Base-by-base conservation (phyloP, 2,888 invertebrate genomes). In the Hipparchia semele region DNA sequence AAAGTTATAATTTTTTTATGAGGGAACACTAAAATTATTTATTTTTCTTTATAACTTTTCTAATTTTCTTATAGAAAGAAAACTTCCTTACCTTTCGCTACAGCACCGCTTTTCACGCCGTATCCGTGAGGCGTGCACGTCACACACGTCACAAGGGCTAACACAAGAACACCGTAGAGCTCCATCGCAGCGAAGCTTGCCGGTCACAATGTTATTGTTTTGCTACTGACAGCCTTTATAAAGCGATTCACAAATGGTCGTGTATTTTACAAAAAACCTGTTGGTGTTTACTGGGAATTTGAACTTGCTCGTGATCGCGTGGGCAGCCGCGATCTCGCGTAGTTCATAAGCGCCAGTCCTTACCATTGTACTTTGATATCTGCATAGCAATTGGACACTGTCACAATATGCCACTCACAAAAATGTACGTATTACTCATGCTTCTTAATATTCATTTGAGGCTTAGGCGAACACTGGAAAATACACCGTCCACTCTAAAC, bases 171-270 rank as follows among this genome's bases (percentile, higher is more conserved):
- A 87, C 86, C 87, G 78, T 78, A 83, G 85, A 90, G 90, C 91
- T 90, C 90, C 93, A 91, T 92, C 86, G 84, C 86, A 74, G 80
- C 83, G 88, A 86, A 92, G 90, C 92, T 88, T 87, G 86, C 85
- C 82, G 87, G 84, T 81, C 83, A 88, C 86, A 90, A 87, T 92
- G 90, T 84, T 87, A 84, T 85, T 87, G 84, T 83, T 86, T 80
- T 79, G 81, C 81, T 79, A 78, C 79, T 82, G 83, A 80, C 85
- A 83, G 88, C 87, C 87, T 90, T 93, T 93, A 92, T 93, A 93
- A 92, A 92, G 89, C 91, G 84, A 89, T 85, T 87, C 90, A 88
- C 84, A 91, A 91, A 92, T 91, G 91, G 68, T 71, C 61, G 60
- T 75, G 73, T 73, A 68, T 73, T 73, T 54, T 73, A 87, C 86